A percentile compares a stretch with the other conserved stretches of the same genome.
These are phyloP conservation scores for Helleia helle DNA, from an alignment of 2,888 invertebrate genomes.

Conservation along the genomic window DNA sequence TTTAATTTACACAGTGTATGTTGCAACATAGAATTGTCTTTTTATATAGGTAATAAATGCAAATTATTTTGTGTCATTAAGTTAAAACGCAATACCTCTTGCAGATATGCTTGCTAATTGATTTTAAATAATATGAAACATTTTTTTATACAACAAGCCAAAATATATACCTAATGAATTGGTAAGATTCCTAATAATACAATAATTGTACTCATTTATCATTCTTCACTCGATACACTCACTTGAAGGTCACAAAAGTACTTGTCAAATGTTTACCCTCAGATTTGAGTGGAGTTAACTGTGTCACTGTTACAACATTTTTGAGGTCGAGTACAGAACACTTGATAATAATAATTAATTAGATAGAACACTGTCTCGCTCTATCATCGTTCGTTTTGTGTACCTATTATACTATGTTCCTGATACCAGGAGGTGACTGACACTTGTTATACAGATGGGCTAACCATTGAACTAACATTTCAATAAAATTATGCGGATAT, in stretches of 20 bases:
- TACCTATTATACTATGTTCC: too few relatives aligned
- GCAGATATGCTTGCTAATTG: too few relatives aligned
- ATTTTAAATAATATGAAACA: too few relatives aligned
- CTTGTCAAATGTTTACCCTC: slow-evolving; percentile 19
- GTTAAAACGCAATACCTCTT: too few relatives aligned
- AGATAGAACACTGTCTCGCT: slow-evolving; percentile 35
- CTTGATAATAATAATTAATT: slow-evolving; percentile 44
- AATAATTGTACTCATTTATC: slow-evolving; percentile 12
- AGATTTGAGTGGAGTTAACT: slow-evolving; percentile 32
- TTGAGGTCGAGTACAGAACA: slow-evolving; percentile 50
- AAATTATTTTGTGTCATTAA: neutral
- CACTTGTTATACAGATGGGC: slow-evolving; percentile 19
- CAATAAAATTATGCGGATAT: slow-evolving; percentile 11
- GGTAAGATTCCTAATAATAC: neutral
- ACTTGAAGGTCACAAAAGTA: slow-evolving; percentile 22
- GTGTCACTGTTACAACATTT: slow-evolving; percentile 29
- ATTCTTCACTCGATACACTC: slow-evolving; percentile 23
- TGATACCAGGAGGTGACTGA: slow-evolving; percentile 33
- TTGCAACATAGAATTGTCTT: neutral
- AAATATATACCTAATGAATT: too few relatives aligned
- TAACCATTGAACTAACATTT: slow-evolving; percentile 4
- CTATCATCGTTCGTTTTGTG: slow-evolving; percentile 45
- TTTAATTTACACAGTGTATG: neutral
- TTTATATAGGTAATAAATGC: neutral
- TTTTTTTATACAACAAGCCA: too few relatives aligned